Evolutionary conservation across 2,113 vertebrate genomes (phyloP).

Genomic region (Hemibagrus wyckioides): DNA sequence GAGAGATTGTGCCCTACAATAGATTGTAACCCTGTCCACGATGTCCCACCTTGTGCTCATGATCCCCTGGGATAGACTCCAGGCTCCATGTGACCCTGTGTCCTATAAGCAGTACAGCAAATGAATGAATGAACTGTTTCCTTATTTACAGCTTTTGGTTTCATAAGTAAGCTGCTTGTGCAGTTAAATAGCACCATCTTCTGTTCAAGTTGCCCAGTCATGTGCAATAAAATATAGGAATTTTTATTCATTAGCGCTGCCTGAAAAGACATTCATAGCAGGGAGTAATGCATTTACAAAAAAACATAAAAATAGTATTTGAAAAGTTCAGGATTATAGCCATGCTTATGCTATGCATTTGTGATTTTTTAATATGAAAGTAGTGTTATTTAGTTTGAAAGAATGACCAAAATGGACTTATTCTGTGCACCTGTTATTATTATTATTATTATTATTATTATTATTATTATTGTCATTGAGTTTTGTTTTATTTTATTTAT

Average conservation of each 20-base stretch:
- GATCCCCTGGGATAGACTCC: too few relatives aligned
- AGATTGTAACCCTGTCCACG: too few relatives aligned
- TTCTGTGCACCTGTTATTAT: not conserved
- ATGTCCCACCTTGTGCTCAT: too few relatives aligned
- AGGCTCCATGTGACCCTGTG: too few relatives aligned
- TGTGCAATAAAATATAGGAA: not conserved
- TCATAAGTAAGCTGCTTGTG: not conserved
- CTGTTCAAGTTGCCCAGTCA: not conserved
- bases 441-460: not conserved
- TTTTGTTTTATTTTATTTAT: too few relatives aligned
- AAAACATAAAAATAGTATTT: not conserved
- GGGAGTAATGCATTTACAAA: not conserved
- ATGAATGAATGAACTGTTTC: not conserved
- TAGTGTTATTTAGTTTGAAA: not conserved
- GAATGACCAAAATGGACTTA: not conserved
- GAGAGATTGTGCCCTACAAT: too few relatives aligned
- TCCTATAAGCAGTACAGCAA: too few relatives aligned
- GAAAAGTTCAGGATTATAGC: not conserved
- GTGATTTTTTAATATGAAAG: not conserved
- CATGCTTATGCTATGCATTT: not conserved
- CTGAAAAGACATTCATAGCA: not conserved
- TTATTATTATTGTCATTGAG: not conserved
- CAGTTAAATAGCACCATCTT: constrained; percentile 10
- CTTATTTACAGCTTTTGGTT: not conserved
- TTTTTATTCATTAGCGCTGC: not conserved